Evolutionary conservation across 2,797 vertebrate species (phyloP).

Genomic region (Otolemur crassicaudatus): DNA sequence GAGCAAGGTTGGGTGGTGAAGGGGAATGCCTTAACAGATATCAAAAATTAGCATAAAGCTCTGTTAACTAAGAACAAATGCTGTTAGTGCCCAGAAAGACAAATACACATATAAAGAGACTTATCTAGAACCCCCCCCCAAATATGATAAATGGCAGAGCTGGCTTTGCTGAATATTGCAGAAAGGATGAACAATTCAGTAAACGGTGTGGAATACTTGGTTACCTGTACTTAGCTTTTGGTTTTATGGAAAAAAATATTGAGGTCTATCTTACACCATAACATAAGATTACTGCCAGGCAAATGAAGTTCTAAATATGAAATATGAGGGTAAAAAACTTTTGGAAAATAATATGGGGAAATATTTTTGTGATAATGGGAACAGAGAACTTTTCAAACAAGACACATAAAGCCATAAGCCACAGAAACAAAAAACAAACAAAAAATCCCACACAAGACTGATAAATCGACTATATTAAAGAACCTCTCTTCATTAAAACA

Average conservation of each 20-base stretch:
- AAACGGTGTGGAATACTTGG: background rate
- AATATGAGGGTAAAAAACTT: background rate
- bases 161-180: background rate
- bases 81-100: background rate
- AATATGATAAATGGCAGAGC: background rate
- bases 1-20: background rate
- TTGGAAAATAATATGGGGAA: background rate
- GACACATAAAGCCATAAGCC: background rate
- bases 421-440: background rate
- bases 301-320: background rate
- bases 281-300: background rate
- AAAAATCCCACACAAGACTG: background rate
- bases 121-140: background rate
- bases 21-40: background rate
- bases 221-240: background rate
- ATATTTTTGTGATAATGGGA: background rate
- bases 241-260: background rate
- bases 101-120: background rate
- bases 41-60: background rate
- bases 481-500: background rate
- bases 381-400: background rate
- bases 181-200: background rate
- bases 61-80: background rate
- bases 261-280: background rate
- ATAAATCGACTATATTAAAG: background rate